phyloP scores from a whole-genome alignment of 2,113 vertebrate species.

The Dipodomys ordii region DNA sequence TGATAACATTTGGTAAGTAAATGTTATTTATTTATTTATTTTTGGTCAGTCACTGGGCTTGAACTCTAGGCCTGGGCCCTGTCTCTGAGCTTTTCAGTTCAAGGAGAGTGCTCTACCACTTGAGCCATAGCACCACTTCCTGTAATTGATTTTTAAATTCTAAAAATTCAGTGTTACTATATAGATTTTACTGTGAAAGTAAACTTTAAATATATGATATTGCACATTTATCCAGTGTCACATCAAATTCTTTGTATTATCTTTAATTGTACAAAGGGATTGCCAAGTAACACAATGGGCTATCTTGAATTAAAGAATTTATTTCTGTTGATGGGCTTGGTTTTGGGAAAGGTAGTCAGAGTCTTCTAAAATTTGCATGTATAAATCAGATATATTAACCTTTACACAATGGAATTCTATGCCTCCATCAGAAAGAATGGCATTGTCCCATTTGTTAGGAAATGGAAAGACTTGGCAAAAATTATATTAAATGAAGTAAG shows the following conservation, averaged over 20 bases:
- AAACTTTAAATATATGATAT: not conserved
- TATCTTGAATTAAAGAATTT: not conserved
- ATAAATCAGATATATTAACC: not conserved
- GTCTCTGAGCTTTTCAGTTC: too few species aligned
- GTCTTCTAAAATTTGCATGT: not conserved
- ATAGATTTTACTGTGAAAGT: not conserved
- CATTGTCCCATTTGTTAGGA: too few species aligned
- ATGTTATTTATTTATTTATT: too few species aligned
- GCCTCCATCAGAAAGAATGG: too few species aligned
- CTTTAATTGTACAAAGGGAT: too few species aligned
- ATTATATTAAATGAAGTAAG: too few species aligned
- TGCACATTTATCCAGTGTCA: not conserved
- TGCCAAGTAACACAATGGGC: too few species aligned
- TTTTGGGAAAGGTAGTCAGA: not conserved
- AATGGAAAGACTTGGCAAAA: too few species aligned
- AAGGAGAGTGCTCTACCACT: too few species aligned
- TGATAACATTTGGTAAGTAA: not conserved
- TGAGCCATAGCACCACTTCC: too few species aligned
- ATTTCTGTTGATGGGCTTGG: not conserved
- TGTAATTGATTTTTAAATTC: not conserved
- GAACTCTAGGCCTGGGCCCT: too few species aligned
- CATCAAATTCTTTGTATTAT: not conserved
- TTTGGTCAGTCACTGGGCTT: too few species aligned
- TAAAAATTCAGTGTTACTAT: not conserved
- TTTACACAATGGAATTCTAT: not conserved